Evolutionary conservation across 2,888 invertebrate genomes (phyloP), one percentile per base, ranked within the genome.

Genomic region (Folsomia manolachei): DNA sequence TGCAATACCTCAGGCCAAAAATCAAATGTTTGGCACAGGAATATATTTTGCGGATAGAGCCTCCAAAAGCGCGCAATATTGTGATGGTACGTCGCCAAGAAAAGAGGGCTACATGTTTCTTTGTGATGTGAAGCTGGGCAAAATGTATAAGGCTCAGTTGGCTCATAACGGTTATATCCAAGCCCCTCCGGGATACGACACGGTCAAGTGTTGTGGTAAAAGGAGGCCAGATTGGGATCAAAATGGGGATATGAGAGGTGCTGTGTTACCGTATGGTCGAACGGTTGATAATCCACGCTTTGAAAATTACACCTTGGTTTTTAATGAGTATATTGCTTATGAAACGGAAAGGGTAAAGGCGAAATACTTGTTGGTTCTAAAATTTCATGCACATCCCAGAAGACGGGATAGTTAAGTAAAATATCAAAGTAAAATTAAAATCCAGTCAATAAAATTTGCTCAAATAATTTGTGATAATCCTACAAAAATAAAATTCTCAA

Each of bases 51-150:
- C 74, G 11, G 75, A 75, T 63, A 24, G 73, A 2, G 25, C 63
- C 2, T 75, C 73, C 1, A 75, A 75, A 52, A 75, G 75, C 23
- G 63, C 64, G 7, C 21, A 69, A 1, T 75, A 75, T 60, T 75
- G 75, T 23, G 71, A 68, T 21, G 2, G 21, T 0, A 62, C 51
- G 14, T 4, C 9, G 0, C 63, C 56, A n/a, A 69, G 71, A 0
- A 1, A 23, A 2, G n/a, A n/a, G 7, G 69, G 25, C 1, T 72
- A 71, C 53, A 27, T 76, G n/a, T 74, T 76, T 21, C 62, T 76
- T 2, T 76, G 76, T 24, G 76, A 76, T 63, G 76, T 76, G 1
- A 39, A 69, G 11, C 19, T 76, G 19, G 76, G 76, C n/a, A 65
- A 66, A 25, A 63, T 53, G 56, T 74, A 71, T 61, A 72, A 69